A percentile compares a stretch with the other conserved stretches of the same genome.
Evolutionary conservation across 1,140 invertebrate genomes (phyloP).

Genomic region (Ruditapes philippinarum): DNA sequence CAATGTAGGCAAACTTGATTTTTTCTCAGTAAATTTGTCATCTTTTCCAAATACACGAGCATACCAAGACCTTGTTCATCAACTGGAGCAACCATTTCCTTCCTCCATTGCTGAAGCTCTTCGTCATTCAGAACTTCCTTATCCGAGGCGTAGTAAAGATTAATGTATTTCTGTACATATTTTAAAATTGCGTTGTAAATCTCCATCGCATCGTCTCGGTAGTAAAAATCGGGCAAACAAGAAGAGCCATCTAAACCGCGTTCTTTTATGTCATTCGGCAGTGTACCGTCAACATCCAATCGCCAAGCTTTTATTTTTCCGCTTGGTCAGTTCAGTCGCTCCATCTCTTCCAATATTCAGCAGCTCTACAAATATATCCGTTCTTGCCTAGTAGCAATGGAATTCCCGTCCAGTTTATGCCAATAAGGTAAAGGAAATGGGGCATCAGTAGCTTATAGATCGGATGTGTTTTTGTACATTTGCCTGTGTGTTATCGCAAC

Average conservation of each 20-base stretch:
- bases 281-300: conserved; percentile 59
- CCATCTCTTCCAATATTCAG: background rate
- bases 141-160: conserved; percentile 64
- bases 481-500: conserved; percentile 85
- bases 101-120: conserved; percentile 40
- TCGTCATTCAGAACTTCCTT: background rate
- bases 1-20: conserved; percentile 82
- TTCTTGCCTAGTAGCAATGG: background rate
- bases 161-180: conserved; percentile 81
- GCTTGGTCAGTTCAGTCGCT: background rate
- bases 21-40: conserved; percentile 73
- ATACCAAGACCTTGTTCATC: conserved; percentile 21
- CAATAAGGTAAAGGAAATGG: conserved; percentile 87
- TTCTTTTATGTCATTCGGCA: conserved; percentile 65
- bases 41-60: conserved; percentile 73
- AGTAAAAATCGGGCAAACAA: conserved; percentile 86
- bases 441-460: conserved; percentile 87
- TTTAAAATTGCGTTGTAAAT: conserved; percentile 82
- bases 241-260: conserved; percentile 78
- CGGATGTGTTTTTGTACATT: conserved; percentile 87
- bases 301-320: conserved; percentile 9
- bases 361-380: background rate
- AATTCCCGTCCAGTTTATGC: conserved; percentile 78
- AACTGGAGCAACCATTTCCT: conserved; percentile 1
- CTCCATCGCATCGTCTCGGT: conserved; percentile 85